These are phyloP conservation scores for Gambelia wislizenii DNA, from an alignment of 2,797 vertebrate genomes.

Conservation along the genomic window DNA sequence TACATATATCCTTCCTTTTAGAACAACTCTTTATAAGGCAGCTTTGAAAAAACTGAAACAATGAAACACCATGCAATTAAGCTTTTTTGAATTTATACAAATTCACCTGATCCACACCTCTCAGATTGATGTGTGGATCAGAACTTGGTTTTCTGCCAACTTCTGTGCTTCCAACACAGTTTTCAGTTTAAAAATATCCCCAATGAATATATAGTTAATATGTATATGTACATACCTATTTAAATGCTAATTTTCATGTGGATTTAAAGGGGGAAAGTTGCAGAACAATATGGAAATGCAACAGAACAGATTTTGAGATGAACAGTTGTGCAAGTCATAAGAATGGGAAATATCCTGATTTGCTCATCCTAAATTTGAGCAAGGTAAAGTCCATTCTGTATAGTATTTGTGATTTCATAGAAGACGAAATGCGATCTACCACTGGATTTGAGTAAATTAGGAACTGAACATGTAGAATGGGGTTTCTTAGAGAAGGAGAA, in stretches of 20 bases:
- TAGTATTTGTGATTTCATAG: too few species aligned
- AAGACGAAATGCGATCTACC: neutral
- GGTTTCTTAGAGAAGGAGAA: conserved; percentile 18
- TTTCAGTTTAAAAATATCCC: too few species aligned
- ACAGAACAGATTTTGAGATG: too few species aligned
- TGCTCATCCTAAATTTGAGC: too few species aligned
- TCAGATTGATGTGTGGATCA: neutral
- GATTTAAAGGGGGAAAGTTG: too few species aligned
- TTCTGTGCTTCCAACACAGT: neutral
- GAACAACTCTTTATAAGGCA: neutral
- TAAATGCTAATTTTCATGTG: too few species aligned
- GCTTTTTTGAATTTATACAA: neutral
- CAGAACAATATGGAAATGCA: too few species aligned
- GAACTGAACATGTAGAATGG: neutral
- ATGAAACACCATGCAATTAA: neutral
- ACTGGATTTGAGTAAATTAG: neutral
- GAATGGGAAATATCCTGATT: too few species aligned
- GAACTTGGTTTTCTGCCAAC: neutral
- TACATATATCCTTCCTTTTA: neutral
- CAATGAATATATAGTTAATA: too few species aligned
- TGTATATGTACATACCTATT: too few species aligned
- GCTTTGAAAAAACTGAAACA: neutral
- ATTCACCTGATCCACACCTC: neutral
- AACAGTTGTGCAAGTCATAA: too few species aligned
- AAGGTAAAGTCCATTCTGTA: too few species aligned